These are phyloP conservation scores for Macrophya alboannulata DNA, from an alignment of 2,888 invertebrate genomes.

Conservation along the genomic window DNA sequence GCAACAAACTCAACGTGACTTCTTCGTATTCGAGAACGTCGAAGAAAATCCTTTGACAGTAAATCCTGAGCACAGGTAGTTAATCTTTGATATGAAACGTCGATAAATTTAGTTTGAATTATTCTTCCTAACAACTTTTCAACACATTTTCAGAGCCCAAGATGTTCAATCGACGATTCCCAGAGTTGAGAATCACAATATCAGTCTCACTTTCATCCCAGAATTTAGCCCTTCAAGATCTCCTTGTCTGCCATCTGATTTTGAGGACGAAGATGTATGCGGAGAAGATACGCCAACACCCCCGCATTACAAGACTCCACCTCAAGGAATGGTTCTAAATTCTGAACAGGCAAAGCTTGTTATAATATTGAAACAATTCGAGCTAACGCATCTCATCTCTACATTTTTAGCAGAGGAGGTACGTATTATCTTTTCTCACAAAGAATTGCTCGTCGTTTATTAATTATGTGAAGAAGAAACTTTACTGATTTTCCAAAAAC, in stretches of 20 bases:
- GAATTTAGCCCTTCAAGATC: conserved; percentile 72
- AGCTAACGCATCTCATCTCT: conserved; percentile 69
- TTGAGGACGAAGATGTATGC: conserved; percentile 71
- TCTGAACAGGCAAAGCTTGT: conserved; percentile 69
- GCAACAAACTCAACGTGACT: neutral
- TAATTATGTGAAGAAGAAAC: neutral
- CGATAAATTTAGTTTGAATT: neutral
- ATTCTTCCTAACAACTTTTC: neutral
- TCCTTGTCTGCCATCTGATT: conserved; percentile 69
- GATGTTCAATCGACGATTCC: neutral
- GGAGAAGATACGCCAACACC: conserved; percentile 74
- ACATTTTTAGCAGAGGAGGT: conserved; percentile 76
- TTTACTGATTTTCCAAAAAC: neutral
- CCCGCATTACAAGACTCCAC: conserved; percentile 72
- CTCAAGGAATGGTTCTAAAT: conserved; percentile 70
- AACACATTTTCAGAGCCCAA: neutral
- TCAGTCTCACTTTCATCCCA: conserved; percentile 69
- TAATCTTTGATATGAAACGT: neutral
- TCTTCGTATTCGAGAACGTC: conserved; percentile 30
- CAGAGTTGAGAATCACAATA: conserved; percentile 57
- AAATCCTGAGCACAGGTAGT: neutral
- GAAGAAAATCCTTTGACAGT: neutral
- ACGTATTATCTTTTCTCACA: conserved; percentile 55
- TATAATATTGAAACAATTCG: conserved; percentile 69
- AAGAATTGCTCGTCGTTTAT: neutral